Percentiles rank a stretch among this genome's conserved stretches.
These are phyloP conservation scores for Metaphire vulgaris DNA, from an alignment of 1,140 invertebrate genomes.

Conservation along the genomic window DNA sequence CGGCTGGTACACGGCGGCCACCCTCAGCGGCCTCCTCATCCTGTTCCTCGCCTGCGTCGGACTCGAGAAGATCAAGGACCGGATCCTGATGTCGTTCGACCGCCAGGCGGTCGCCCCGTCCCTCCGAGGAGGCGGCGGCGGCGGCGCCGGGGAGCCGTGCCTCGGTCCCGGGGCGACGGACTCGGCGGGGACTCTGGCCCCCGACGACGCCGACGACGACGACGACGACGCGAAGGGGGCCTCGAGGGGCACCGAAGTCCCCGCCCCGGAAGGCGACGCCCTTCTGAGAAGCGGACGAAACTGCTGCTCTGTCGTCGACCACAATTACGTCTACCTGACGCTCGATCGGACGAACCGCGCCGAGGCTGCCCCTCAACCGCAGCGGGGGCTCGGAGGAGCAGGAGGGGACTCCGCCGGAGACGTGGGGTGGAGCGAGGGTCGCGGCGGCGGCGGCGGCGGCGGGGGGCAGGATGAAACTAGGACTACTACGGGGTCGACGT, in stretches of 20 bases:
- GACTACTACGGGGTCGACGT: too few relatives aligned
- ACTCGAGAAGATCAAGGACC: slow-evolving; percentile 25
- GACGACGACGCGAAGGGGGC: too few relatives aligned
- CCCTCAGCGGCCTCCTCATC: slow-evolving; percentile 18
- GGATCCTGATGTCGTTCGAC: slow-evolving; percentile 3
- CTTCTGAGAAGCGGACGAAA: neutral
- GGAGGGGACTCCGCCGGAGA: neutral
- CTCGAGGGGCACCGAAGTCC: too few relatives aligned
- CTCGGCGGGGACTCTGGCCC: too few relatives aligned
- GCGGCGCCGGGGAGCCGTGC: neutral
- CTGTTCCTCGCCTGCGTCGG: slow-evolving; percentile 22
- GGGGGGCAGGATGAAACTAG: neutral
- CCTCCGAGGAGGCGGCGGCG: too few relatives aligned
- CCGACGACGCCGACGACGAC: too few relatives aligned
- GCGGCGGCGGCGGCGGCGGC: too few relatives aligned
- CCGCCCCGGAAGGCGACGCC: neutral
- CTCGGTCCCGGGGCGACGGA: too few relatives aligned
- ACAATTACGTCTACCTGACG: neutral
- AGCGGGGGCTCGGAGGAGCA: too few relatives aligned
- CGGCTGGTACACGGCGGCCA: slow-evolving; percentile 28
- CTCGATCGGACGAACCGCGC: neutral
- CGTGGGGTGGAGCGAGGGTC: neutral
- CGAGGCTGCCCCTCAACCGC: neutral
- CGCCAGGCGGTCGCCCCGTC: neutral
- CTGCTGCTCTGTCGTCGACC: neutral